Percentiles rank a stretch among this genome's conserved stretches.
These are phyloP conservation scores for Spilosoma lubricipeda DNA, from an alignment of 2,888 invertebrate species.

Conservation along the genomic window DNA sequence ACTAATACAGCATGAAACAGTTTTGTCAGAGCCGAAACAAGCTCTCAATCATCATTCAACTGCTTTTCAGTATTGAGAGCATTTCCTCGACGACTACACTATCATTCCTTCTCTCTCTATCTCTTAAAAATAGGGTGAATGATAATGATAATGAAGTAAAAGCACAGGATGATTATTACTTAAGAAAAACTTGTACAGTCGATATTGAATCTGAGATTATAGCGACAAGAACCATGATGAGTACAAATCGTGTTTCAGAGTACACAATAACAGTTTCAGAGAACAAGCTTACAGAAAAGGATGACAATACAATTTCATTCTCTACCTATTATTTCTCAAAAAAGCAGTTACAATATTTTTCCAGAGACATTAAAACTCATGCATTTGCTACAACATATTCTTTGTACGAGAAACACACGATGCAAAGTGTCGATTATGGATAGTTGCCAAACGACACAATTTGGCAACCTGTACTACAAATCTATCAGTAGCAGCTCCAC, in stretches of 20 bases:
- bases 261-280: no score
- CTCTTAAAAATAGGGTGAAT: no score
- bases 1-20: background rate
- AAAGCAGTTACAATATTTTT: constrained; percentile 27
- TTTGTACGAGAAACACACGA: constrained; percentile 42
- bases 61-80: background rate
- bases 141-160: no score
- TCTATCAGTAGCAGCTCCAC: constrained; percentile 54
- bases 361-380: constrained; percentile 45
- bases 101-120: no score
- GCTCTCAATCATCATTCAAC: background rate
- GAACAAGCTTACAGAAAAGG: background rate
- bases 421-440: constrained; percentile 50
- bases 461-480: constrained; percentile 55
- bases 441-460: constrained; percentile 56
- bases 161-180: no score
- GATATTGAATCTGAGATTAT: no score
- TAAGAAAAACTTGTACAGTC: no score
- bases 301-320: background rate
- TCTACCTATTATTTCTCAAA: background rate
- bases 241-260: background rate
- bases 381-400: constrained; percentile 38
- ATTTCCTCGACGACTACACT: background rate
- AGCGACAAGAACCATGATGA: background rate
- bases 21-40: background rate